These are phyloP conservation scores for Saccopteryx bilineata DNA, from an alignment of 2,113 vertebrate species.

Conservation along the genomic window DNA sequence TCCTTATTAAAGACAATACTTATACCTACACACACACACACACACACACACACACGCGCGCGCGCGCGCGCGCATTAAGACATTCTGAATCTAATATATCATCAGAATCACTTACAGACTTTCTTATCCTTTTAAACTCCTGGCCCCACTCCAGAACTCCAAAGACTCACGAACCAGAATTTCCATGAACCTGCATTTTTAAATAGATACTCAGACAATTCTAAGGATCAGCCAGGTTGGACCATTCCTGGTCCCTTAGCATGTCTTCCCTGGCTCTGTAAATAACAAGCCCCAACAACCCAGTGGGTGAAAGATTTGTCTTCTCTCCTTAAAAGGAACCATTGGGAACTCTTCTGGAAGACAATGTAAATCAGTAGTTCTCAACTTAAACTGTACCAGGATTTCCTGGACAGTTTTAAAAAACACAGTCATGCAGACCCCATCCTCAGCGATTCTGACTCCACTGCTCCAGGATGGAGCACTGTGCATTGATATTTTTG, in stretches of 20 bases:
- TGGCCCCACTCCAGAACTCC: neutral
- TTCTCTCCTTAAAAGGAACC: neutral
- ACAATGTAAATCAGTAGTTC: neutral
- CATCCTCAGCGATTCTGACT: neutral
- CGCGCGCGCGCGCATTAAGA: neutral
- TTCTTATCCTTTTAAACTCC: neutral
- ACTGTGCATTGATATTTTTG: neutral
- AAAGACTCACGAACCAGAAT: neutral
- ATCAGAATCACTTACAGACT: neutral
- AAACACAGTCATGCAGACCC: neutral
- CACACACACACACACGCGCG: neutral
- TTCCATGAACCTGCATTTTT: constrained; percentile 28
- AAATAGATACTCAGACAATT: neutral
- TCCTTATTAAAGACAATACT: neutral
- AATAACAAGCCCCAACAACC: neutral
- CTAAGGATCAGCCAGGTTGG: neutral
- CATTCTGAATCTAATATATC: neutral
- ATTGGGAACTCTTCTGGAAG: neutral
- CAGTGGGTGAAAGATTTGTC: neutral
- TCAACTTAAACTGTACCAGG: neutral
- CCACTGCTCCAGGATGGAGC: neutral
- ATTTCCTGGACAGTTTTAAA: neutral
- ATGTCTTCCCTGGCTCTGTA: neutral
- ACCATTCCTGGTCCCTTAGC: too few species aligned
- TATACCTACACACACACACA: neutral